Percentiles rank a stretch among this genome's conserved stretches.
Conservation (phyloP, 2,888 invertebrate species). For the Leucoptera coffeella region DNA sequence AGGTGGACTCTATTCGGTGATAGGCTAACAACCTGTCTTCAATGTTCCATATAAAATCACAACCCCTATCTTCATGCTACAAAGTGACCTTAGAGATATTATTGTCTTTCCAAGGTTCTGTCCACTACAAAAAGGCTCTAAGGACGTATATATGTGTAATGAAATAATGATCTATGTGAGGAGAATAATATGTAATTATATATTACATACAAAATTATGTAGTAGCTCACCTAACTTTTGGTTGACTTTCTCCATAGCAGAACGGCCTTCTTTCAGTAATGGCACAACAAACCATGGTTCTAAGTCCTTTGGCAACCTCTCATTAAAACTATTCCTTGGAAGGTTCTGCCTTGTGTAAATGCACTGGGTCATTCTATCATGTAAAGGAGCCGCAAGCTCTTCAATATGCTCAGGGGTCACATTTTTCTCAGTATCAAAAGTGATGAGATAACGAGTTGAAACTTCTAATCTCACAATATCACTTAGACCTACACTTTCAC, state of each 20-base stretch:
- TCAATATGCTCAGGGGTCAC: constrained; percentile 25
- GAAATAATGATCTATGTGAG: too few relatives aligned
- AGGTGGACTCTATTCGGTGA: too few relatives aligned
- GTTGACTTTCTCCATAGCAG: constrained; percentile 78
- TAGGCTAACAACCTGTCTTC: too few relatives aligned
- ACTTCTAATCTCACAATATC: constrained; percentile 76
- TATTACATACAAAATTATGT: too few relatives aligned
- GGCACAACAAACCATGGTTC: constrained; percentile 82
- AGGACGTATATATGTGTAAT: too few relatives aligned
- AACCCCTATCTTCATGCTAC: too few relatives aligned
- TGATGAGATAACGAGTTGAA: constrained; percentile 69
- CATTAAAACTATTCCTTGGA: constrained; percentile 61
- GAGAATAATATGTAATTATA: too few relatives aligned
- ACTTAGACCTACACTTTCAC: constrained; percentile 72
- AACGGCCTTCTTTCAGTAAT: constrained; percentile 66
- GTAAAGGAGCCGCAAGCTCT: constrained; percentile 56
- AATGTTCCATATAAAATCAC: too few relatives aligned
- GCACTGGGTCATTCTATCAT: constrained; percentile 94
- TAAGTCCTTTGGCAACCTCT: constrained; percentile 54
- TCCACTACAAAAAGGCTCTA: too few relatives aligned
- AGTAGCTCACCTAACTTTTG: constrained; percentile 61
- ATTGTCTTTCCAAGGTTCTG: too few relatives aligned
- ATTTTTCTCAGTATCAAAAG: constrained; percentile 26
- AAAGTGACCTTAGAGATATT: too few relatives aligned
- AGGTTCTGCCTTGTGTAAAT: constrained; percentile 63